Conservation (phyloP, 2,113 vertebrate genomes). For the Cyanistes caeruleus region DNA sequence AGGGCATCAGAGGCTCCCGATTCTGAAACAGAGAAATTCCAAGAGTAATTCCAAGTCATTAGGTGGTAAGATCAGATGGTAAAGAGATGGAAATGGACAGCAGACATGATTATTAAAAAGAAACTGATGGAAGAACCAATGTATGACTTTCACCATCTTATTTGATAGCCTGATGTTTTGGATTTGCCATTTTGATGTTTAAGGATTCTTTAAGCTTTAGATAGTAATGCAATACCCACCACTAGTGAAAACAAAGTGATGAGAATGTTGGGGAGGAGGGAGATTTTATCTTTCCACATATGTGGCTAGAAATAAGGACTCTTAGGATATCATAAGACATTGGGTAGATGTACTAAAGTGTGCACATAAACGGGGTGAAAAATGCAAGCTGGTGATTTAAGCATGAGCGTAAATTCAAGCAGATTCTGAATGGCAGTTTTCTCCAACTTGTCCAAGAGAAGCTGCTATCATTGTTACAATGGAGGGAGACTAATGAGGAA, state of each 20-base stretch:
- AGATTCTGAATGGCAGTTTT: background rate
- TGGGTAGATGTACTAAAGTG: background rate
- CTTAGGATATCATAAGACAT: background rate
- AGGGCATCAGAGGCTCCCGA: constrained; percentile 98
- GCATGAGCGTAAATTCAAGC: background rate
- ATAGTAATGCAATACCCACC: background rate
- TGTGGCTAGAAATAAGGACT: background rate
- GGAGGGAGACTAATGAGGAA: background rate
- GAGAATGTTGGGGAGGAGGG: background rate
- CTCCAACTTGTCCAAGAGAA: background rate
- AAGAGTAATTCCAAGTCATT: background rate
- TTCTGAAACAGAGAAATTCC: constrained; percentile 80
- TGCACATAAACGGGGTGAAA: background rate
- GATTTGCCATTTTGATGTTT: background rate
- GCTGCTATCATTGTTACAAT: background rate
- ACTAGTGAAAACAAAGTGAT: background rate
- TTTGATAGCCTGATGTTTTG: background rate
- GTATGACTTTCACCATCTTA: background rate
- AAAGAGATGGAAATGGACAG: background rate
- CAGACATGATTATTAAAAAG: background rate
- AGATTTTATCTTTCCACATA: background rate
- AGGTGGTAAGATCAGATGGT: background rate
- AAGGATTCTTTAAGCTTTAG: background rate
- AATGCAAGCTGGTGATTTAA: background rate
- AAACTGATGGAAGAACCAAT: background rate